Base-by-base conservation (phyloP, 2,888 invertebrate genomes). In the Epistrophe grossulariae region DNA sequence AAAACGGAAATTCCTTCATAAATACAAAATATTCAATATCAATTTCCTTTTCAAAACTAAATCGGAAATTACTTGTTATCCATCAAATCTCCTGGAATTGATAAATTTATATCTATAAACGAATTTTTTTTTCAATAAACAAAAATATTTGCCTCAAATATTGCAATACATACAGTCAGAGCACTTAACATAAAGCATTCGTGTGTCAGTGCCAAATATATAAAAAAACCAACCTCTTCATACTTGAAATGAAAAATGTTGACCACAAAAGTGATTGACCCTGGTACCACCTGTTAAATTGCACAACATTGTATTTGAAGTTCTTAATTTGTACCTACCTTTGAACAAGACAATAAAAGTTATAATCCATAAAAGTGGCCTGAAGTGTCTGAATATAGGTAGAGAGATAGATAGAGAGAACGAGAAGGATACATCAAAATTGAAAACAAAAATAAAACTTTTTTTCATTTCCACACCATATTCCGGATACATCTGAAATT, bases 271-370 rank as follows among this genome's bases (percentile, higher is more conserved):
- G 64, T 87, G 79, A 82, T 64, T 87, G 87, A 76, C 55, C 74
- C 57, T 73, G 57, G 40, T 71, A 76, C 87, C 87, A 87, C 87
- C 87, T 87, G 87, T 83, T 87, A 83, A 87, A 83, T 76, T 87
- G 71, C 68, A 57, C 83, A 66, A 72, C 82, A 52, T 87, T 83
- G 87, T 79, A 79, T 76, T 79, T 72, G 59, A 52, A 70, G 48
- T 79, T 66, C 79, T 76, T 76, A 87, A 87, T 83, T 87, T 82
- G 72, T 83, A 79, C 79, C 57, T 83, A 79, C 79, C 57, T 60
- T 79, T 50, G 70, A 52, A 78, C 68, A 48, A 70, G 31, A 43
- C 17, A 3, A 13, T 10, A 31, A 59, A n/a, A 45, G 3, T 45
- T n/a, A n/a, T n/a, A n/a, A n/a, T n/a, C 17, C 6, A 13, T 10